Conservation (phyloP, 1,140 invertebrate genomes). For the Leptonema lineaticorne region DNA sequence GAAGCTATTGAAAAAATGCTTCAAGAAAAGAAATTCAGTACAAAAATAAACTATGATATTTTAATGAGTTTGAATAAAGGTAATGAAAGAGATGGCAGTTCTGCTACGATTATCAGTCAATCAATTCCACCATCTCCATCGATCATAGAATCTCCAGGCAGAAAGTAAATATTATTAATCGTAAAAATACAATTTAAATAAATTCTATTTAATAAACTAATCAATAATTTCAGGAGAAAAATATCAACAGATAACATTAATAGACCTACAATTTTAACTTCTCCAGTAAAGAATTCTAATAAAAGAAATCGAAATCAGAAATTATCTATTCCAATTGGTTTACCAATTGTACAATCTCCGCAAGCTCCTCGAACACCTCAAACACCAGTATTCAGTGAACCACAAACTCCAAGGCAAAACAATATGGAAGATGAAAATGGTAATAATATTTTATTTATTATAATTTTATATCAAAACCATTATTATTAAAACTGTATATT, state of each 20-base stretch:
- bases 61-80: constrained; percentile 73
- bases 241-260: not conserved
- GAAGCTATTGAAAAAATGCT: constrained; percentile 95
- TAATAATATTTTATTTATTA: not conserved
- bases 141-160: constrained; percentile 27
- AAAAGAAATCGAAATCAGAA: constrained; percentile 24
- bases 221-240: constrained; percentile 19
- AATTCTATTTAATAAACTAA: not conserved
- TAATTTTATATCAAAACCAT: not conserved
- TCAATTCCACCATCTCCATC: not conserved
- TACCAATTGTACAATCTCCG: constrained; percentile 29
- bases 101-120: not conserved
- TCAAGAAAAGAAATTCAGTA: constrained; percentile 91
- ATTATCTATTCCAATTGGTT: constrained; percentile 17
- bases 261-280: constrained; percentile 30
- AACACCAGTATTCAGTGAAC: constrained; percentile 2
- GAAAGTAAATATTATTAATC: constrained; percentile 19
- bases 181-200: not conserved
- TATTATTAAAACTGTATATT: not conserved
- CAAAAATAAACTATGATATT: constrained; percentile 98
- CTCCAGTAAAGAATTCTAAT: constrained; percentile 25
- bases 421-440: constrained; percentile 35
- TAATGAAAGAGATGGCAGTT: constrained; percentile 17
- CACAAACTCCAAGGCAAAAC: constrained; percentile 7
- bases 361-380: too few relatives aligned